phyloP scores from a whole-genome alignment of 2,888 invertebrate genomes.

The Cremastobaeus sp. region DNA sequence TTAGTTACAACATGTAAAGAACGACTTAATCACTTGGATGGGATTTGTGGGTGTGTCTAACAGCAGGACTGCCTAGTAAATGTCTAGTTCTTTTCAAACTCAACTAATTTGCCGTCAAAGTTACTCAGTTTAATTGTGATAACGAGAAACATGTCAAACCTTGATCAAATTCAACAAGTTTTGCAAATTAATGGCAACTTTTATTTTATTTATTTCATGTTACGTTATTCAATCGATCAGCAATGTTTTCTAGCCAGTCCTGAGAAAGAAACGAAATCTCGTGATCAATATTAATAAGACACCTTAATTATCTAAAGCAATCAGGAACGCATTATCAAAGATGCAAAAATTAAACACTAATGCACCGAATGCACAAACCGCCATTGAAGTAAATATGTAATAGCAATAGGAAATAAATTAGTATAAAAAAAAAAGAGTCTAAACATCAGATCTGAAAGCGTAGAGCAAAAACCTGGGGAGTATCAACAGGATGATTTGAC shows the following conservation, averaged over 20 bases:
- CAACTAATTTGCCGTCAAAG: no score
- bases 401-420: slow-evolving; percentile 62
- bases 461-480: slow-evolving; percentile 52
- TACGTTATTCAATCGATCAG: no score
- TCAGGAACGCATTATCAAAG: slow-evolving; percentile 56
- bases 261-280: slow-evolving; percentile 7
- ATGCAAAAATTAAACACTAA: slow-evolving; percentile 65
- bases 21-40: slow-evolving; percentile 19
- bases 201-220: no score
- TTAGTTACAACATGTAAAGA: slow-evolving; percentile 15
- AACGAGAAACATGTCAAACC: no score
- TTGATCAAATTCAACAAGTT: no score
- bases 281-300: slow-evolving; percentile 25
- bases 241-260: slow-evolving; percentile 33
- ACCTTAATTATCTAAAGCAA: slow-evolving; percentile 51
- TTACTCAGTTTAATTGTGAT: no score
- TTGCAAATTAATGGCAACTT: no score
- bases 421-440: slow-evolving; percentile 63
- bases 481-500: slow-evolving; percentile 33
- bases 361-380: slow-evolving; percentile 70
- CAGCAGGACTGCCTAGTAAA: slow-evolving; percentile 20
- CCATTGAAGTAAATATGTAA: slow-evolving; percentile 64
- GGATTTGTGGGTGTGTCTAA: slow-evolving; percentile 7
- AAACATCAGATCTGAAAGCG: slow-evolving; percentile 57
- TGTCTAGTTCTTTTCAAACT: no score